Conservation (phyloP, 1,140 invertebrate species). For the Yoshiicerus persimilis region DNA sequence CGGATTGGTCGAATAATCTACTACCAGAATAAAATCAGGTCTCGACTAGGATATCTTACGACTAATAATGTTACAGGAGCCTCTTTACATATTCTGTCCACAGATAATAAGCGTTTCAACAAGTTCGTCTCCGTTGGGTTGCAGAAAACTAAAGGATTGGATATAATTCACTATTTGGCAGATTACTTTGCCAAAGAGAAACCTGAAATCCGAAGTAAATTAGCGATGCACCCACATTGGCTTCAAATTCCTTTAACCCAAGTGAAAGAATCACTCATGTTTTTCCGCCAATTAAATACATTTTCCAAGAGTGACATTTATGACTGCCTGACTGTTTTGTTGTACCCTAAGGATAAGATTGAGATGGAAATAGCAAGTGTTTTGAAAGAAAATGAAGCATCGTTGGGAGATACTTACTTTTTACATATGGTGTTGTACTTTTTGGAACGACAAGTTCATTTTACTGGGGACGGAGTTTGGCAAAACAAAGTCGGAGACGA, state of each 20-base stretch:
- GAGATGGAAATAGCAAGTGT: not conserved
- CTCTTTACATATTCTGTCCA: conserved; percentile 61
- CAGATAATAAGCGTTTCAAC: conserved; percentile 59
- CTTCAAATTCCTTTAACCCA: conserved; percentile 59
- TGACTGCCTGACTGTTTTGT: conserved; percentile 58
- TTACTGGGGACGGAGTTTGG: conserved; percentile 57
- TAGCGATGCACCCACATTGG: conserved; percentile 62
- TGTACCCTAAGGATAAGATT: conserved; percentile 59
- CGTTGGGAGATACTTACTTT: conserved; percentile 10
- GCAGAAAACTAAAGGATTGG: conserved; percentile 60
- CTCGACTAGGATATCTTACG: conserved; percentile 59
- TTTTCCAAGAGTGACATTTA: conserved; percentile 58
- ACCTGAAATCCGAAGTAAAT: conserved; percentile 52
- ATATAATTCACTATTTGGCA: conserved; percentile 56
- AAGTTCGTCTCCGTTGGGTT: conserved; percentile 60
- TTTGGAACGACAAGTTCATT: conserved; percentile 56
- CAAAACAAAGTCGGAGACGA: not conserved
- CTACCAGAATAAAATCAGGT: conserved; percentile 60
- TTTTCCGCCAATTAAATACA: conserved; percentile 53
- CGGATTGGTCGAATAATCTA: conserved; percentile 60
- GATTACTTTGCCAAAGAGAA: conserved; percentile 50
- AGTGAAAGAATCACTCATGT: conserved; percentile 58
- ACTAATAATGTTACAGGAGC: conserved; percentile 56
- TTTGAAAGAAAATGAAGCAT: conserved; percentile 40
- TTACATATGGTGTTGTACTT: conserved; percentile 53